These are phyloP conservation scores for Nephrotoma guestfalica DNA, from an alignment of 2,888 invertebrate genomes.

Conservation along the genomic window DNA sequence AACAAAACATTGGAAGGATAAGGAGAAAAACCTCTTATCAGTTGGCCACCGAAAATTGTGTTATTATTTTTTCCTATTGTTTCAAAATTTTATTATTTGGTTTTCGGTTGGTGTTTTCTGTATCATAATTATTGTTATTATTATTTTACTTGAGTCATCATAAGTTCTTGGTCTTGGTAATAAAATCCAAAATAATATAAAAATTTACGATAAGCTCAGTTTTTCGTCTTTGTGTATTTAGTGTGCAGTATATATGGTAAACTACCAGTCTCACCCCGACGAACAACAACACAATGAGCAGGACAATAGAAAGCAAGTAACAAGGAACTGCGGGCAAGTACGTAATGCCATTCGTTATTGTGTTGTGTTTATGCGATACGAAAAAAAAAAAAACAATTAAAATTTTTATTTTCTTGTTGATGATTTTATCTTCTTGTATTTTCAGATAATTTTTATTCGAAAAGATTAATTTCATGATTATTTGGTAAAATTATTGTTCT, in stretches of 20 bases:
- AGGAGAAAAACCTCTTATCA: not conserved
- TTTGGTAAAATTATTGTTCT: not conserved
- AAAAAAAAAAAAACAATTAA: not conserved
- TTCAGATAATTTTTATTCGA: not conserved
- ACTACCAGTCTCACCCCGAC: not conserved
- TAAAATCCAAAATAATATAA: not conserved
- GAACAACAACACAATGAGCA: not conserved
- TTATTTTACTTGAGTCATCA: not conserved
- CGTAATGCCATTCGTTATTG: not conserved
- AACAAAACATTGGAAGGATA: not conserved
- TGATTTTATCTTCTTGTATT: not conserved
- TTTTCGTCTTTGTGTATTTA: not conserved
- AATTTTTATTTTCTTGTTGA: not conserved
- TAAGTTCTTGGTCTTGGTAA: not conserved
- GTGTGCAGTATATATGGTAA: not conserved
- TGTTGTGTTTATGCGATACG: not conserved
- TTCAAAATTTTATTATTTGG: not conserved
- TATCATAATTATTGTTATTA: not conserved
- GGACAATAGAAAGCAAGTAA: not conserved
- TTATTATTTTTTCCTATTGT: not conserved
- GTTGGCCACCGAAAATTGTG: not conserved
- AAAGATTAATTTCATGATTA: not conserved
- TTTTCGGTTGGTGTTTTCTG: not conserved
- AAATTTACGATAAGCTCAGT: not conserved
- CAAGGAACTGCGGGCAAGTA: not conserved